These are phyloP conservation scores for Holotrichia oblita DNA, from an alignment of 1,140 invertebrate genomes.

Conservation along the genomic window DNA sequence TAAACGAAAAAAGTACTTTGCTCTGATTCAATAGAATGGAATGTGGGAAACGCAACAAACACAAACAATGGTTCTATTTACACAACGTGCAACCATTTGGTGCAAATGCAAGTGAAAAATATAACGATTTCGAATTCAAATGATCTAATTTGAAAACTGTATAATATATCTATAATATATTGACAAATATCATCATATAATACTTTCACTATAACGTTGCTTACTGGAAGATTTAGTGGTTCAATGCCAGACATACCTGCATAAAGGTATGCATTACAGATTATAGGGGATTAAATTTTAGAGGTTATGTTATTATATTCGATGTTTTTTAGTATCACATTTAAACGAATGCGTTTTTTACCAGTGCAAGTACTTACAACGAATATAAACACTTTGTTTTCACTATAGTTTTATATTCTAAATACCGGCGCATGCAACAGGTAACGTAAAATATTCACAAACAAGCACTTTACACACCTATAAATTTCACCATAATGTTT, in stretches of 20 bases:
- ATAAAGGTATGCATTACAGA: not conserved
- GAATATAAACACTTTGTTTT: not conserved
- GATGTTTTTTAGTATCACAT: not conserved
- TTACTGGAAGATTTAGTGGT: not conserved
- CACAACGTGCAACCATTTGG: not conserved
- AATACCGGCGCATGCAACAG: constrained; percentile 18
- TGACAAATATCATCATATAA: not conserved
- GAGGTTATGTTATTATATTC: constrained; percentile 2
- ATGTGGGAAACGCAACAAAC: constrained; percentile 12
- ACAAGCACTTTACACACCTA: constrained; percentile 1
- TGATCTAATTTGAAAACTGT: too few relatives aligned
- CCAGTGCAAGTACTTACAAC: constrained; percentile 2
- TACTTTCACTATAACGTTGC: not conserved
- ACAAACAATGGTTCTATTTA: not conserved
- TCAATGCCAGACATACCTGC: not conserved
- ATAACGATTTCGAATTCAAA: too few relatives aligned
- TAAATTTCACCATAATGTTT: constrained; percentile 16
- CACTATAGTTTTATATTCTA: constrained; percentile 17
- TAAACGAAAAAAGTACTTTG: not conserved
- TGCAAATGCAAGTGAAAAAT: not conserved
- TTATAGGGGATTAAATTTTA: not conserved
- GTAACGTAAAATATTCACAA: constrained; percentile 29
- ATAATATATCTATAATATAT: not conserved
- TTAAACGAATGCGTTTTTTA: not conserved
- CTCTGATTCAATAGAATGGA: constrained; percentile 4